Conservation (phyloP, 2,113 vertebrate species). For the Paradoxurus hermaphroditus region DNA sequence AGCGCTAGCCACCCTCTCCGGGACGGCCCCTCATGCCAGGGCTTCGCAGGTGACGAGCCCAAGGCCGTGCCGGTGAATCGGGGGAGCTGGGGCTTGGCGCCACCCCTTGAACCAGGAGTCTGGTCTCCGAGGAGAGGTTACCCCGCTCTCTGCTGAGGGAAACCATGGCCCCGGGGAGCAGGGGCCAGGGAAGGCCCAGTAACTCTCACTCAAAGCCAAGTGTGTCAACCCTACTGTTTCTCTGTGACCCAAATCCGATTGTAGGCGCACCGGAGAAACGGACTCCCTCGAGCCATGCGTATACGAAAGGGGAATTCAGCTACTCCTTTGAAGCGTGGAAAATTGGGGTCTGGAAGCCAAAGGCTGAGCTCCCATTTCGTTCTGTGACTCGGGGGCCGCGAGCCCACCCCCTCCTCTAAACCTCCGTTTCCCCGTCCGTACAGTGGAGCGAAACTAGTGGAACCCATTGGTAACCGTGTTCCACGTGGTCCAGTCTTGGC, state of each 20-base stretch:
- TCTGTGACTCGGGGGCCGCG: background rate
- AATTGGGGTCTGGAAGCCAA: background rate
- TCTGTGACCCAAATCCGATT: background rate
- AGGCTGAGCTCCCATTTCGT: background rate
- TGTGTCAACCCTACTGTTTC: background rate
- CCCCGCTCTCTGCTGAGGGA: background rate
- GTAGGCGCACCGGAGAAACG: background rate
- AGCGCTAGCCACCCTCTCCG: background rate
- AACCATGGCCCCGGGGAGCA: background rate
- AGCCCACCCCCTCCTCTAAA: background rate
- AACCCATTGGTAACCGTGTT: background rate
- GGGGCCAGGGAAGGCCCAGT: background rate
- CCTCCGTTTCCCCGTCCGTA: background rate
- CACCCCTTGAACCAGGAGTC: background rate
- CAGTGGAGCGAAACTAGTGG: background rate
- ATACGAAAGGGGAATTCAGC: background rate
- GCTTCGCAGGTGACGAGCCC: background rate
- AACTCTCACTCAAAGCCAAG: background rate
- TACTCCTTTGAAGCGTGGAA: fast-evolving
- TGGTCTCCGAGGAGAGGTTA: background rate
- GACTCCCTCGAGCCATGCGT: background rate
- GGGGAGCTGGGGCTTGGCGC: background rate
- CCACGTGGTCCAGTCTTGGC: background rate
- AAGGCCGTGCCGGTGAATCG: background rate
- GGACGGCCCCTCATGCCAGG: background rate